Conservation (phyloP, 2,797 vertebrate species). For the Nyctibius grandis region DNA sequence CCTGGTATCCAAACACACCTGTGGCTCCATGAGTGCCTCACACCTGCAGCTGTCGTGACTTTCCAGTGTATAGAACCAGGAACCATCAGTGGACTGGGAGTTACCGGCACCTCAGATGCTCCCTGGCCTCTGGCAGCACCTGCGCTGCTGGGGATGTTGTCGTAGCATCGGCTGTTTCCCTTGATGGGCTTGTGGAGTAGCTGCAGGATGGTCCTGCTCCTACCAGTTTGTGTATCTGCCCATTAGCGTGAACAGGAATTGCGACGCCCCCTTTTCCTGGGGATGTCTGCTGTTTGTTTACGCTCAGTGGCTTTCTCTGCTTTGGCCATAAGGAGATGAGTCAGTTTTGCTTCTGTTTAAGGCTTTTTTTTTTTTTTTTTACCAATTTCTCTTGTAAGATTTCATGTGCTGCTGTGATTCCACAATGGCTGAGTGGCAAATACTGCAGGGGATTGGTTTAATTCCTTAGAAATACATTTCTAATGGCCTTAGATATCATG, state of each 20-base stretch:
- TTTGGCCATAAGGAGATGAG: conserved; percentile 60
- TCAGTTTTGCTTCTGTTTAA: conserved; percentile 56
- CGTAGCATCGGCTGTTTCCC: rapidly evolving
- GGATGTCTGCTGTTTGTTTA: conserved; percentile 55
- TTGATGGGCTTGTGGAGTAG: not conserved
- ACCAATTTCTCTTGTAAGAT: not conserved
- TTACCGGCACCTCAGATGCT: not conserved
- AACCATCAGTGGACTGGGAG: not conserved
- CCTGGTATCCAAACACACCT: rapidly evolving
- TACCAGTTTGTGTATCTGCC: not conserved
- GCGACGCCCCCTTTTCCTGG: not conserved
- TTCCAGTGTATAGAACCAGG: not conserved
- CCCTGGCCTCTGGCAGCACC: not conserved
- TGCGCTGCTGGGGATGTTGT: rapidly evolving
- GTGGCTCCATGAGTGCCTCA: rapidly evolving
- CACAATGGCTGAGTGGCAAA: not conserved
- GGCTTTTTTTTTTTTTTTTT: not conserved
- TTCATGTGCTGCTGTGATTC: not conserved
- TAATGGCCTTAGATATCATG: not conserved
- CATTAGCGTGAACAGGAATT: not conserved
- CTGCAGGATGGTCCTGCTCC: not conserved
- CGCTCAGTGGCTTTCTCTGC: not conserved
- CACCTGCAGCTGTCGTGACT: not conserved
- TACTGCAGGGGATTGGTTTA: not conserved
- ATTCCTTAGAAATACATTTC: not conserved